These are phyloP conservation scores for Pyrrhosoma nymphula DNA, from an alignment of 2,888 invertebrate genomes.

Conservation along the genomic window DNA sequence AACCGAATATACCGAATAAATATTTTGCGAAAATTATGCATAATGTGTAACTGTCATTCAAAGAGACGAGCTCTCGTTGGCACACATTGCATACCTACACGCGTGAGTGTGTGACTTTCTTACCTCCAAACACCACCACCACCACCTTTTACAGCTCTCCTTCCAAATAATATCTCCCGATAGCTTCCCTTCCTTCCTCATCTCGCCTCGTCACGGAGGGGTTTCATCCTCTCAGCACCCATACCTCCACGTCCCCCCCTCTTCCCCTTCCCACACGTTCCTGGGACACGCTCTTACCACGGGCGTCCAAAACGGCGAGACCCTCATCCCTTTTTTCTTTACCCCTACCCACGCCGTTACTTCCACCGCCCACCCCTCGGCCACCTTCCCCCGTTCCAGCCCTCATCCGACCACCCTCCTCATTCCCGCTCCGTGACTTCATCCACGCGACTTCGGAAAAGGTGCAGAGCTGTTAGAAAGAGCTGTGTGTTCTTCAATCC, in stretches of 20 bases:
- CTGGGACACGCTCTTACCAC: neutral
- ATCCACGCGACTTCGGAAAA: neutral
- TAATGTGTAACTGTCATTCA: too few species aligned
- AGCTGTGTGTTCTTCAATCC: too few species aligned
- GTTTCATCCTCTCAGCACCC: neutral
- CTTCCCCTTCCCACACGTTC: neutral
- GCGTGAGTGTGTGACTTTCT: too few species aligned
- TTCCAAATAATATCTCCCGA: neutral
- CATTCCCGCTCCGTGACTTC: neutral
- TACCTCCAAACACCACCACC: neutral
- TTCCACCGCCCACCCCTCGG: neutral
- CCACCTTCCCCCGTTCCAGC: neutral
- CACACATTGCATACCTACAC: too few species aligned
- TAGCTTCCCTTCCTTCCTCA: neutral
- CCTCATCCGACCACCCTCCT: neutral
- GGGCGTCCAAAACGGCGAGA: neutral
- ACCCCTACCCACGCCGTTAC: too few species aligned
- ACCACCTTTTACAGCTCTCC: neutral
- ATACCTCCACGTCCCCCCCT: neutral
- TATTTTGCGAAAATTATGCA: too few species aligned
- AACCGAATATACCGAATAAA: too few species aligned
- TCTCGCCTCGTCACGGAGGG: neutral
- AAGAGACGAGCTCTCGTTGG: too few species aligned
- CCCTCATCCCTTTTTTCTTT: too few species aligned
- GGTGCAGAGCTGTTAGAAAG: too few species aligned